phyloP scores from a whole-genome alignment of 2,888 invertebrate genomes.

The Acanthosepion lycidas region DNA sequence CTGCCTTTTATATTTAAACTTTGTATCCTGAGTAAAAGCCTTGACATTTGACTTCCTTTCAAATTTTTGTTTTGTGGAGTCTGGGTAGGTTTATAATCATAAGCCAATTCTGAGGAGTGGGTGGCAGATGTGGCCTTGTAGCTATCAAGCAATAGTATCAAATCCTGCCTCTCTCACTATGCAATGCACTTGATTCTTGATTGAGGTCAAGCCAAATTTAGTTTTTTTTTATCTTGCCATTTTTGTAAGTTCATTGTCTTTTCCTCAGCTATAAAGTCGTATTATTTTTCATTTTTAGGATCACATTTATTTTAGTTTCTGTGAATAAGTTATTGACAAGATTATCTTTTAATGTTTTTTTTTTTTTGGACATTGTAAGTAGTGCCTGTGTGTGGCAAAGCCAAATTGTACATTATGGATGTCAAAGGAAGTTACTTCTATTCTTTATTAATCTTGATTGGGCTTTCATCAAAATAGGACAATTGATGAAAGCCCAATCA shows the following conservation, averaged over 20 bases:
- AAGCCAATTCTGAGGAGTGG: neutral
- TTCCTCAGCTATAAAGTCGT: too few species aligned
- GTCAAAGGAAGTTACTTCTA: too few species aligned
- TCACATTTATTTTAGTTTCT: too few species aligned
- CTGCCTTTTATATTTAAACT: neutral
- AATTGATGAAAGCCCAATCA: too few species aligned
- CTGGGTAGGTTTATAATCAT: neutral
- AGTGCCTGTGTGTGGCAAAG: too few species aligned
- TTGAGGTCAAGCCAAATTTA: neutral
- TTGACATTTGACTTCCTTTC: slow-evolving; percentile 16
- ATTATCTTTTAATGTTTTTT: too few species aligned
- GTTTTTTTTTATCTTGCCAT: neutral
- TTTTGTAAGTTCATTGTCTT: neutral
- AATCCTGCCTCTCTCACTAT: neutral
- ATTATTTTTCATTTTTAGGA: too few species aligned
- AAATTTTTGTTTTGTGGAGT: neutral
- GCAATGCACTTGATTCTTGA: neutral
- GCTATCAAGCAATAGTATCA: neutral
- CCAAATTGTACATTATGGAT: too few species aligned
- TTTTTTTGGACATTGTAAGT: too few species aligned
- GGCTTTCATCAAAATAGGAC: too few species aligned
- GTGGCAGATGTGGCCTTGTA: neutral
- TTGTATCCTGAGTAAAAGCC: neutral
- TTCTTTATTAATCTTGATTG: too few species aligned
- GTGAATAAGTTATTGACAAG: too few species aligned